A percentile compares a stretch with the other conserved stretches of the same genome.
Conservation (phyloP, 2,888 invertebrate species). For the Scaptomyza parva region DNA sequence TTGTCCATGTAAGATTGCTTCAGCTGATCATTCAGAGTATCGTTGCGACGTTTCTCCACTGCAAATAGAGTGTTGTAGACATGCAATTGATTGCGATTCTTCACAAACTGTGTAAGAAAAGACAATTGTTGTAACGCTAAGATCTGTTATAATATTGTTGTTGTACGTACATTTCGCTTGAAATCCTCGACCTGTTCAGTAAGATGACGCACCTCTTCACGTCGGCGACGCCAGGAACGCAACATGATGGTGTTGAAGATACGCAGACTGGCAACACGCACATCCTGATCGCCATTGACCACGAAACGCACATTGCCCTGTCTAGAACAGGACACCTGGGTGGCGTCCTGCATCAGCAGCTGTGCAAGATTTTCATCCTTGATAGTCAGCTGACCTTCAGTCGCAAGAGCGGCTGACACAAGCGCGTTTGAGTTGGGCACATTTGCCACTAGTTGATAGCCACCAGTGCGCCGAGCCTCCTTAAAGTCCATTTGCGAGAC, state of each 20-base stretch:
- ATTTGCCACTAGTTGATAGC: constrained; percentile 59
- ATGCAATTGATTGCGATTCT: constrained; percentile 82
- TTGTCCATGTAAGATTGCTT: constrained; percentile 72
- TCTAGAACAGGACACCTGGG: constrained; percentile 25
- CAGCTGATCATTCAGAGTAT: constrained; percentile 75
- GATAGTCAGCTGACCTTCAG: constrained; percentile 24
- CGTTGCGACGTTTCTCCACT: constrained; percentile 82
- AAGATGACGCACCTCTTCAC: constrained; percentile 82
- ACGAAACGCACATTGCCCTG: constrained; percentile 45
- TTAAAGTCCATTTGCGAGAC: constrained; percentile 82
- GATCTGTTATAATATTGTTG: background rate
- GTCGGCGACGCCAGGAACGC: constrained; percentile 83
- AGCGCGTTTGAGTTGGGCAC: constrained; percentile 39
- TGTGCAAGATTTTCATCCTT: constrained; percentile 37
- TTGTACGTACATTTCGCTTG: constrained; percentile 78
- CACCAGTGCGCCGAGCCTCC: constrained; percentile 67
- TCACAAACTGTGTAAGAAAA: constrained; percentile 67
- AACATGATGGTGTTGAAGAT: constrained; percentile 83
- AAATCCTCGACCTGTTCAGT: constrained; percentile 74
- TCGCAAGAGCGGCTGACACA: constrained; percentile 9
- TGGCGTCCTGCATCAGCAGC: constrained; percentile 45
- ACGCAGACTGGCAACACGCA: constrained; percentile 79
- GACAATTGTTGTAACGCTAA: background rate
- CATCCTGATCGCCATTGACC: constrained; percentile 58
- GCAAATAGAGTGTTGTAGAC: constrained; percentile 81